phyloP scores from a whole-genome alignment of 2,797 vertebrate species.

The Psittacula echo region DNA sequence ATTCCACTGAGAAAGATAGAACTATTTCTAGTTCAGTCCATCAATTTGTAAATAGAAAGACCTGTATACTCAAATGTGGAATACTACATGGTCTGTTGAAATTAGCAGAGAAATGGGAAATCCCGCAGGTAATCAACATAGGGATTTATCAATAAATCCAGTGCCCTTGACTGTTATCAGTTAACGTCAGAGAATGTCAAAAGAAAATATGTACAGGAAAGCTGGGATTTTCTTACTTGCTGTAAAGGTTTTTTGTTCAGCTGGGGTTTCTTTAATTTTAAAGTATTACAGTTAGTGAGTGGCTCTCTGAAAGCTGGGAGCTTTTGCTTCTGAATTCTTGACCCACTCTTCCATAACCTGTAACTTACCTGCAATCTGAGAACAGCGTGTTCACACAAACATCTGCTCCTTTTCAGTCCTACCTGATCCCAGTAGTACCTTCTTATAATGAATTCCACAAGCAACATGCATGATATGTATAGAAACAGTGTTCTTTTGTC shows the following conservation, averaged over 20 bases:
- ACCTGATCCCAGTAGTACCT: background rate
- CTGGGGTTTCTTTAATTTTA: background rate
- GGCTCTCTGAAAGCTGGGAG: background rate
- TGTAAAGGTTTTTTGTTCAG: background rate
- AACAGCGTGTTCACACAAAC: background rate
- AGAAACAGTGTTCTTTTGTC: background rate
- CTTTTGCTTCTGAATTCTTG: background rate
- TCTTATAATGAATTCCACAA: background rate
- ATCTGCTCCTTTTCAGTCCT: background rate
- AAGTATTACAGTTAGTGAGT: background rate
- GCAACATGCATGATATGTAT: background rate
- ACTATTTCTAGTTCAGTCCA: background rate
- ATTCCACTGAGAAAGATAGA: background rate
- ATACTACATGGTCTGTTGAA: background rate
- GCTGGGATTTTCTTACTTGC: background rate
- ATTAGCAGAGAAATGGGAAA: background rate
- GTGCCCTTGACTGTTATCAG: background rate
- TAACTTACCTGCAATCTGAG: background rate
- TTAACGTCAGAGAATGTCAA: background rate
- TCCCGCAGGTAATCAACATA: background rate
- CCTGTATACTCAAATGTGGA: background rate
- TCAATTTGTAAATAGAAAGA: constrained; percentile 12
- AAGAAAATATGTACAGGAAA: background rate
- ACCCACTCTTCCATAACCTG: background rate
- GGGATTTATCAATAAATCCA: background rate